These are phyloP conservation scores for Lasius fuliginosus DNA, from an alignment of 2,888 invertebrate genomes.

Conservation along the genomic window DNA sequence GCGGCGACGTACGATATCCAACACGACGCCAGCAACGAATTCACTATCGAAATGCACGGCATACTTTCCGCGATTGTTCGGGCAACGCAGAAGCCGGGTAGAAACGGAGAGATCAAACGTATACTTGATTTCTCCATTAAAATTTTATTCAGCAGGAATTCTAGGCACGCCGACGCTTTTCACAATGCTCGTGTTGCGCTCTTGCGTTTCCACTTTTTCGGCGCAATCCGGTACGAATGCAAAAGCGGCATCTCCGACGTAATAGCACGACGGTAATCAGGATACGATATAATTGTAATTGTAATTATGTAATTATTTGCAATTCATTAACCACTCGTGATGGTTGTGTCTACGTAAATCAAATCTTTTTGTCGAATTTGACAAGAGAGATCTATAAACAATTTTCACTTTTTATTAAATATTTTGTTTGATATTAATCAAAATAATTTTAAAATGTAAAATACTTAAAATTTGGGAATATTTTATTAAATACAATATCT, in stretches of 20 bases:
- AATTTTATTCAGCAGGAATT: constrained; percentile 64
- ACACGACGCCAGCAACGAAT: constrained; percentile 55
- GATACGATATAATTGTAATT: constrained; percentile 8
- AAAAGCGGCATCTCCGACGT: background rate
- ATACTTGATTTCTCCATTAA: constrained; percentile 73
- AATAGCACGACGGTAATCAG: constrained; percentile 1
- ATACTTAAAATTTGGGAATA: background rate
- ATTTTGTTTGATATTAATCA: constrained; percentile 6
- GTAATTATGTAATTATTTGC: background rate
- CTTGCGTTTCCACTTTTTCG: constrained; percentile 44
- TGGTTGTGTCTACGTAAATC: background rate
- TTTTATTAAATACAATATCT: constrained; percentile 16
- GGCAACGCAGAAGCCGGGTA: constrained; percentile 47
- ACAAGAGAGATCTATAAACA: background rate
- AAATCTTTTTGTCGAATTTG: constrained; percentile 3
- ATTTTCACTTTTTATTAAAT: constrained; percentile 8
- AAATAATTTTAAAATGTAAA: constrained; percentile 6
- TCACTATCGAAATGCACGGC: constrained; percentile 65
- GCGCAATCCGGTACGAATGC: constrained; percentile 52
- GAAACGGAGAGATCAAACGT: constrained; percentile 58
- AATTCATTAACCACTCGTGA: background rate
- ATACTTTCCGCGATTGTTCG: constrained; percentile 70
- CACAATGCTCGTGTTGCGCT: constrained; percentile 35
- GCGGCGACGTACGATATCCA: constrained; percentile 45
- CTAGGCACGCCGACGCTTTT: constrained; percentile 43